Evolutionary conservation across 2,888 invertebrate genomes (phyloP), one percentile per base, ranked within the genome.

Genomic region (Drosophila greeni): DNA sequence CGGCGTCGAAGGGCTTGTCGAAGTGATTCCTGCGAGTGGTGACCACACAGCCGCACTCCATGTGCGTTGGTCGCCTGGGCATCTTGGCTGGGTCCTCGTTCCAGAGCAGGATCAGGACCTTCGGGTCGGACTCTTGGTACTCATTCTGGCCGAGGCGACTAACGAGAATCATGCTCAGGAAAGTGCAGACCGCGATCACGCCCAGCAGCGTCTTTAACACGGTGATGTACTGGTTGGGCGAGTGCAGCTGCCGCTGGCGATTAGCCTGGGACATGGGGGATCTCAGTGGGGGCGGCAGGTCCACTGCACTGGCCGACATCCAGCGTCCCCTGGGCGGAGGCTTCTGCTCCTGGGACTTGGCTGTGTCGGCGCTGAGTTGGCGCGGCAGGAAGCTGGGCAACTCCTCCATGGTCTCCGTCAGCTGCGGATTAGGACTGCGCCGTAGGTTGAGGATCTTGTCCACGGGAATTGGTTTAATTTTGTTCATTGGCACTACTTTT

Each of bases 41-140:
- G 14, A 81, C 36, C 14, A 54, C 11, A 18, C 81, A 81, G 16
- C 69, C 58, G 11, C 80, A 80, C 26, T 82, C 58, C 18, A 16
- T 1, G 6, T 49, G 40, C 2, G 36, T 23, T 1, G 61, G 6
- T 3, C n/a, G 9, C 2, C 26, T 29, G 11, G 14, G 12, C 16
- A 29, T 47, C 31, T 31, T 47, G 5, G 20, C 2, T 9, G 8
- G 18, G 9, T 51, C 34, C 0, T 53, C 61, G 33, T 82, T 84
- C 81, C 81, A 81, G 1, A 81, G 39, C 0, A 81, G 51, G 24
- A 80, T 79, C 7, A 24, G 8, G 24, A 53, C 11, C 6, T 14
- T 33, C 4, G 18, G 33, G 2, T n/a, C 16, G 3, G 6, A 0
- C 0, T 24, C 24, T 5, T 6, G n/a, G 1, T 14, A 3, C 3